Evolutionary conservation across 2,888 invertebrate genomes (phyloP).

Genomic region (Thymelicus sylvestris): DNA sequence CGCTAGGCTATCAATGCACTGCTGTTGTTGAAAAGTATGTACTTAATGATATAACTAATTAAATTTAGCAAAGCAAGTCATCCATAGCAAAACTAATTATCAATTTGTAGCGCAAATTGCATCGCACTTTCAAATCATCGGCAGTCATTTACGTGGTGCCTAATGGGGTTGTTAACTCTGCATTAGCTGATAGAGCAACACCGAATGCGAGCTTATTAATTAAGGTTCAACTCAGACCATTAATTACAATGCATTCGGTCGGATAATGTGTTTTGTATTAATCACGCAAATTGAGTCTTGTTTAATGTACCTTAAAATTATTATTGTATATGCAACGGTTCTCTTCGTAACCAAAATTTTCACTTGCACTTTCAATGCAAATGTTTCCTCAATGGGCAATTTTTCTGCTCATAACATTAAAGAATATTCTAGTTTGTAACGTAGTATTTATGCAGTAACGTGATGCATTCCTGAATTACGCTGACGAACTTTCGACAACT

Average conservation of each 20-base stretch:
- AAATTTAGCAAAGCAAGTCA: conserved; percentile 1
- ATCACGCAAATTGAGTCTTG: not conserved
- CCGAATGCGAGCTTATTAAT: conserved; percentile 17
- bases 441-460: too few species aligned
- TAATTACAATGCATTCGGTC: conserved; percentile 14
- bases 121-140: conserved; percentile 14
- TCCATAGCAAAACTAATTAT: conserved; percentile 3
- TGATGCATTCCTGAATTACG: too few species aligned
- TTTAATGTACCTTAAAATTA: not conserved
- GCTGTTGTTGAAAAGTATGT: too few species aligned
- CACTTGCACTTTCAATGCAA: too few species aligned
- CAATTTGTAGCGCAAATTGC: conserved; percentile 14
- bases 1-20: too few species aligned
- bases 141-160: conserved; percentile 18
- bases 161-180: conserved; percentile 13
- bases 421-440: too few species aligned
- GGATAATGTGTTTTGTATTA: conserved; percentile 11
- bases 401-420: too few species aligned
- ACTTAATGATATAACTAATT: not conserved
- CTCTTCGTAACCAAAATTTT: not conserved
- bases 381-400: too few species aligned
- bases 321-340: not conserved
- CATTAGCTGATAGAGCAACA: conserved; percentile 8
- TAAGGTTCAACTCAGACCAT: conserved; percentile 14
- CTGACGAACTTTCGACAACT: too few species aligned